phyloP scores from a whole-genome alignment of 23 tunicate genomes.

The Ciona savignyi region DNA sequence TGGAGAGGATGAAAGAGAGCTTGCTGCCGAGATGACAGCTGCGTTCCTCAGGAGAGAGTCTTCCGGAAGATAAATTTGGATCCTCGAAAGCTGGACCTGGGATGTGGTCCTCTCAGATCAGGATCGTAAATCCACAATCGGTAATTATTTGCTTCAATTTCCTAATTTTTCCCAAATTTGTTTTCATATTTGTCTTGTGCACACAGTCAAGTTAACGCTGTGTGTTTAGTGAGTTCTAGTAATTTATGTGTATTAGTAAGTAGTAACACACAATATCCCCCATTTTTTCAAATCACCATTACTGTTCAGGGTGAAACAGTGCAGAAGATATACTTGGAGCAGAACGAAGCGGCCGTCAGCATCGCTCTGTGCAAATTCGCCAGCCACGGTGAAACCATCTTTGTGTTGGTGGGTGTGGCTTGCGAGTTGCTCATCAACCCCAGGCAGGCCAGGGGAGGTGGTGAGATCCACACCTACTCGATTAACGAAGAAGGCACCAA shows the following conservation, averaged over 20 bases:
- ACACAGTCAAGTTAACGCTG: no score
- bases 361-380: constrained; percentile 58
- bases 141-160: no score
- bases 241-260: no score
- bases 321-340: constrained; percentile 45
- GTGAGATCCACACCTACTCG: constrained; percentile 78
- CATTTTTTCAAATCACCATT: no score
- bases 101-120: constrained; percentile 93
- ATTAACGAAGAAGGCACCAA: constrained; percentile 52
- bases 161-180: no score
- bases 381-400: constrained; percentile 54
- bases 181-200: no score
- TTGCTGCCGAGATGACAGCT: constrained; percentile 92
- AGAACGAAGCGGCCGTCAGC: constrained; percentile 85
- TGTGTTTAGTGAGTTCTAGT: no score
- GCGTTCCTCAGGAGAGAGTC: constrained; percentile 68
- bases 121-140: constrained; percentile 62
- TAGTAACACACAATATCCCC: no score
- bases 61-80: constrained; percentile 92
- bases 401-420: constrained; percentile 78
- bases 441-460: constrained; percentile 82
- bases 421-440: constrained; percentile 71
- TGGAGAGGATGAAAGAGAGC: constrained; percentile 87
- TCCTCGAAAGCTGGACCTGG: constrained; percentile 96
- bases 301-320: constrained; percentile 67